A percentile compares a stretch with the other conserved stretches of the same genome.
These are phyloP conservation scores for Heliconius ethilla DNA, from an alignment of 2,888 invertebrate species.

Conservation along the genomic window DNA sequence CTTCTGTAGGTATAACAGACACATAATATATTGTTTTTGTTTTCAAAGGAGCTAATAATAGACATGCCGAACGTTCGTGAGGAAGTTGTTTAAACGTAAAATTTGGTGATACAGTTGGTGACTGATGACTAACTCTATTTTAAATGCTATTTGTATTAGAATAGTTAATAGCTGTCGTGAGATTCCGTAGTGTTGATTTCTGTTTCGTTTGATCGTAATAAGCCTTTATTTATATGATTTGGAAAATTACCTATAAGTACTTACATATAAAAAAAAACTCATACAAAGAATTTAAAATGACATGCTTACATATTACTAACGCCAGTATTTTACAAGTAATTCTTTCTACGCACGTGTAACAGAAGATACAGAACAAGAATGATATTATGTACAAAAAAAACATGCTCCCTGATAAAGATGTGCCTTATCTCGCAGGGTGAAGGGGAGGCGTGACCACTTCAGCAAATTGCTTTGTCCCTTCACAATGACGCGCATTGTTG, in stretches of 20 bases:
- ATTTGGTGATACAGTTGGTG: slow-evolving; percentile 27
- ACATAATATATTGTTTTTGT: slow-evolving; percentile 25
- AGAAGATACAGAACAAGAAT: slow-evolving; percentile 20
- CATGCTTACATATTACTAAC: background rate
- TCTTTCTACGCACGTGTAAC: background rate
- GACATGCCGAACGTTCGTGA: slow-evolving; percentile 17
- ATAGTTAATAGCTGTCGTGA: slow-evolving; percentile 19
- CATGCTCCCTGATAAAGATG: slow-evolving; percentile 46
- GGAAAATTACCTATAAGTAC: no score
- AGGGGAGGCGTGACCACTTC: slow-evolving; percentile 49
- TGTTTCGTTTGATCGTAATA: background rate
- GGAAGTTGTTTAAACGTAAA: slow-evolving; percentile 30
- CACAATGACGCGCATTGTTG: slow-evolving; percentile 49
- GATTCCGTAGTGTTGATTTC: background rate
- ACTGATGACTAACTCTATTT: slow-evolving; percentile 22
- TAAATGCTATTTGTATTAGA: slow-evolving; percentile 18
- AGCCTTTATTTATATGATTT: background rate
- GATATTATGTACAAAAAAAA: slow-evolving; percentile 35
- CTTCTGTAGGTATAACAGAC: background rate
- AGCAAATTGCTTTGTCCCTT: slow-evolving; percentile 52
- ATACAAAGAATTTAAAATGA: no score
- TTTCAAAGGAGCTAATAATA: slow-evolving; percentile 32
- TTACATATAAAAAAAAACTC: no score
- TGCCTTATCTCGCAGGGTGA: slow-evolving; percentile 48
- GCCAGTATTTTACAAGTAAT: background rate